phyloP scores from a whole-genome alignment of 2,797 vertebrate species.

The Channallabes apus region DNA sequence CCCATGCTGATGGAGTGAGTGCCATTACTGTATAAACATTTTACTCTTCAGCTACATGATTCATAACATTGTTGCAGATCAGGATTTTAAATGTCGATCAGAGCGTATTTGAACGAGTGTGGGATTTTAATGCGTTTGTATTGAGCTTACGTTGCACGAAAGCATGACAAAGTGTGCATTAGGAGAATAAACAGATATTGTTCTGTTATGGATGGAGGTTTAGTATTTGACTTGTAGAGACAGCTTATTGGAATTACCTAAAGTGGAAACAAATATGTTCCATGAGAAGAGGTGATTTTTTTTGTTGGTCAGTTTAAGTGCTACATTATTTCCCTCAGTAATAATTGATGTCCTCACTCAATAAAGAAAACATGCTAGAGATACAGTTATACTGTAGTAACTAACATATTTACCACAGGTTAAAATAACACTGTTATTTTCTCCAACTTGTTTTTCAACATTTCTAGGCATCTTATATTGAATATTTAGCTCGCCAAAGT shows the following conservation, averaged over 20 bases:
- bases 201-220: not conserved
- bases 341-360: not conserved
- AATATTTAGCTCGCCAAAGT: not conserved
- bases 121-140: not conserved
- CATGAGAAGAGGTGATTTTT: not conserved
- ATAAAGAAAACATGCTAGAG: not conserved
- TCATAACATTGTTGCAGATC: not conserved
- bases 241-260: not conserved
- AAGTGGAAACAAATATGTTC: not conserved
- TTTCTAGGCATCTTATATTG: not conserved
- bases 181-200: not conserved
- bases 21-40: not conserved
- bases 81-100: not conserved
- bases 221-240: not conserved
- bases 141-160: not conserved
- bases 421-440: not conserved
- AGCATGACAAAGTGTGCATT: not conserved
- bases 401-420: not conserved
- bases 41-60: conserved; percentile 1
- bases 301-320: not conserved
- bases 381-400: not conserved
- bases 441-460: not conserved
- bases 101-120: not conserved
- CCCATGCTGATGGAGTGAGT: no score
- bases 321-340: not conserved